phyloP scores from a whole-genome alignment of 2,797 vertebrate species.

The Crossoptilon crossoptilon region DNA sequence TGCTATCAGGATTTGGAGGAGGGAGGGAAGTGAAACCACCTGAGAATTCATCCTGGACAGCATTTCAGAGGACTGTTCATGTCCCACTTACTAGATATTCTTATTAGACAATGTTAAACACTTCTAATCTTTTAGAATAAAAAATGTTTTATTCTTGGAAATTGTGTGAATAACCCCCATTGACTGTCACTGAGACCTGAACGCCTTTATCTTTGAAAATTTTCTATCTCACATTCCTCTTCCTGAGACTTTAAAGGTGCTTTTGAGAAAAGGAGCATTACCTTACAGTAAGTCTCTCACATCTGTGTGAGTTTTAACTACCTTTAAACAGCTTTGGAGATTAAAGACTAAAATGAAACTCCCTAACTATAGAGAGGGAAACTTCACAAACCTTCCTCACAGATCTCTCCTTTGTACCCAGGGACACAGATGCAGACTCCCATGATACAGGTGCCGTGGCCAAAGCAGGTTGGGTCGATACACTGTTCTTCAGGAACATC shows the following conservation, averaged over 20 bases:
- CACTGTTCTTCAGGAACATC: constrained; percentile 95
- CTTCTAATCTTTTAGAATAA: neutral
- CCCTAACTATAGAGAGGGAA: neutral
- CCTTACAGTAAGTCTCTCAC: neutral
- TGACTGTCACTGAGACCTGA: neutral
- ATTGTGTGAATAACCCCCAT: neutral
- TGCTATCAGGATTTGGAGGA: neutral
- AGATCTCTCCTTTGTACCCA: constrained; percentile 94
- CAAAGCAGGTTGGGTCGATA: constrained; percentile 94
- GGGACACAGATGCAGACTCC: constrained; percentile 93
- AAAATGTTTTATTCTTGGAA: neutral
- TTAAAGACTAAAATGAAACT: neutral
- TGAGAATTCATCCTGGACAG: accelerated
- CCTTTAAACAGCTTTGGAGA: neutral
- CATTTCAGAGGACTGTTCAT: neutral
- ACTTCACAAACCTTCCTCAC: constrained; percentile 89
- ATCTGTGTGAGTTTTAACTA: neutral
- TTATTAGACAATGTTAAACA: neutral
- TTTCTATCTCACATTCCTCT: neutral
- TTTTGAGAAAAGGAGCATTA: neutral
- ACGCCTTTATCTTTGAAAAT: neutral
- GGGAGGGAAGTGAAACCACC: neutral
- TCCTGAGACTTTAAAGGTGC: neutral
- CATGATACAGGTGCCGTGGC: constrained; percentile 93
- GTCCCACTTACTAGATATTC: neutral